phyloP scores from a whole-genome alignment of 1,140 invertebrate genomes.

The Dendroctonus ponderosae region DNA sequence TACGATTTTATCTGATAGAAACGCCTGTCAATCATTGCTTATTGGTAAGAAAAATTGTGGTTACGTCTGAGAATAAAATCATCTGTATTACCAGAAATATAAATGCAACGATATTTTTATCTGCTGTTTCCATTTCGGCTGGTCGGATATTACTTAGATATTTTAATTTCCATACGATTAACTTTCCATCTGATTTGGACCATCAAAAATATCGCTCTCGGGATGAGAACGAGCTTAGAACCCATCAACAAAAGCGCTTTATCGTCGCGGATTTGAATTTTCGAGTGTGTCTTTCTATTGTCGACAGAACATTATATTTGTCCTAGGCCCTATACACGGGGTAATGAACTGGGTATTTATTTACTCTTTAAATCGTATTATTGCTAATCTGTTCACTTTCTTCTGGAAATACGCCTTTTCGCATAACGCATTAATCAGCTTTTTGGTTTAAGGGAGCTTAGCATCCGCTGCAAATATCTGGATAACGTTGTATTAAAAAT shows the following conservation, averaged over 20 bases:
- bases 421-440: not conserved
- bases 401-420: too few species aligned
- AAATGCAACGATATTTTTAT: slow-evolving; percentile 42
- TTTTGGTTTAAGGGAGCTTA: too few species aligned
- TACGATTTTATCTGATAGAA: slow-evolving; percentile 22
- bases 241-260: slow-evolving; percentile 30
- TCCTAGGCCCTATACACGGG: slow-evolving; percentile 14
- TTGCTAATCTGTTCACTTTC: not conserved
- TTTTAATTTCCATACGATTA: slow-evolving; percentile 44
- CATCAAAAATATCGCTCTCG: slow-evolving; percentile 30
- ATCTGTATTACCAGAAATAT: slow-evolving; percentile 31
- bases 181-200: slow-evolving; percentile 40
- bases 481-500: too few species aligned
- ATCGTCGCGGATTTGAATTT: slow-evolving; percentile 31
- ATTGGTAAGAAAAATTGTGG: slow-evolving; percentile 38
- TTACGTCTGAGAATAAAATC: slow-evolving; percentile 30
- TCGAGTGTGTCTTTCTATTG: slow-evolving; percentile 34
- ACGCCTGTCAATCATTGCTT: slow-evolving; percentile 33
- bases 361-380: slow-evolving; percentile 20
- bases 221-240: slow-evolving; percentile 25
- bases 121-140: slow-evolving; percentile 40
- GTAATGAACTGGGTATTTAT: slow-evolving; percentile 32
- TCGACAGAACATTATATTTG: slow-evolving; percentile 16
- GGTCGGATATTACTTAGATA: slow-evolving; percentile 44
- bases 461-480: too few species aligned